phyloP scores from a whole-genome alignment of 2,797 vertebrate species.

The Myripristis murdjan region DNA sequence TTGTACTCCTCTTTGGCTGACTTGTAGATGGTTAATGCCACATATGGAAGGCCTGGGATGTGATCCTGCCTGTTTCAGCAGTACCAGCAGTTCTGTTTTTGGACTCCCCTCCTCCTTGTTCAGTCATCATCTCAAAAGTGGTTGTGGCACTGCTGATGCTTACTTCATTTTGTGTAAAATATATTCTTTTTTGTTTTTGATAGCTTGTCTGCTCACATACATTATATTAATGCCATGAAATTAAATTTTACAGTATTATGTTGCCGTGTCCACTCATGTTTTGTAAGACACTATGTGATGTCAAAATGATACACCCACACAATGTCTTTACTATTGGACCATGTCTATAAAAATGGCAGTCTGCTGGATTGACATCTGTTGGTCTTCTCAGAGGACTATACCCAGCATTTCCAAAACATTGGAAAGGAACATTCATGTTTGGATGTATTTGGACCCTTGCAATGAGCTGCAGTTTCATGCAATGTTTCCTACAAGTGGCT shows the following conservation, averaged over 20 bases:
- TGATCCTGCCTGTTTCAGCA: slow-evolving; percentile 50
- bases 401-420: background rate
- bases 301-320: background rate
- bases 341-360: background rate
- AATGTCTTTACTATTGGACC: too few species aligned
- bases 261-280: slow-evolving; percentile 19
- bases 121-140: slow-evolving; percentile 81
- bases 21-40: slow-evolving; percentile 37
- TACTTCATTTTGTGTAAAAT: slow-evolving; percentile 84
- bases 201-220: slow-evolving; percentile 85
- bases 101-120: slow-evolving; percentile 54
- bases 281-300: background rate
- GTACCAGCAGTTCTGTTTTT: slow-evolving; percentile 79
- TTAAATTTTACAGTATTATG: slow-evolving; percentile 87
- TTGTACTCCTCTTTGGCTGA: background rate
- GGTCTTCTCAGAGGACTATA: background rate
- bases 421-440: background rate
- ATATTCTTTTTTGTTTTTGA: slow-evolving; percentile 84
- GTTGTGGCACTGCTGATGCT: slow-evolving; percentile 78
- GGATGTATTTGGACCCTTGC: background rate
- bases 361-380: background rate
- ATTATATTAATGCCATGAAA: slow-evolving; percentile 87
- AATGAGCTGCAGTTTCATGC: background rate
- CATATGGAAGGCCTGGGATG: slow-evolving; percentile 41
- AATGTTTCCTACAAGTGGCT: background rate